These are phyloP conservation scores for Cotesia congregata DNA, from an alignment of 2,888 invertebrate species.

Conservation along the genomic window DNA sequence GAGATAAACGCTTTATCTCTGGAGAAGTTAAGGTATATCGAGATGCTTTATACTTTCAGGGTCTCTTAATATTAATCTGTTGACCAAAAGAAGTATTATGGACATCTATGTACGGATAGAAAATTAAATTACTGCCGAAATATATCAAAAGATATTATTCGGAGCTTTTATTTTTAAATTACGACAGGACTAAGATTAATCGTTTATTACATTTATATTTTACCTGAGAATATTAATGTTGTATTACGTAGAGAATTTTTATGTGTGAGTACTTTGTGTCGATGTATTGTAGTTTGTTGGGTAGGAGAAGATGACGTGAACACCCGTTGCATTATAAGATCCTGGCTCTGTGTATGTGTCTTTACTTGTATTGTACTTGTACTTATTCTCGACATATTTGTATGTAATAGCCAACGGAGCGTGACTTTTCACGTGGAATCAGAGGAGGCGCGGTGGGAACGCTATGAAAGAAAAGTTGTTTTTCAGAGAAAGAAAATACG, in stretches of 20 bases:
- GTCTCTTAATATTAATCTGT: not conserved
- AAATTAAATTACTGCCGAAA: conserved; percentile 17
- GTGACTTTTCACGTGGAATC: conserved; percentile 65
- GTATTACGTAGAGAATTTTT: too few species aligned
- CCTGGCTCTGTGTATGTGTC: conserved; percentile 49
- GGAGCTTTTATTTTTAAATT: not conserved
- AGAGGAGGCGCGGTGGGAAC: conserved; percentile 37
- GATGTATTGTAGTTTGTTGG: conserved; percentile 14
- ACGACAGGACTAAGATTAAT: conserved; percentile 30
- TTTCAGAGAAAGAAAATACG: conserved; percentile 26
- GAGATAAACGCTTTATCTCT: not conserved
- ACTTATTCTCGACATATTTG: not conserved
- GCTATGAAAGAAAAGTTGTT: conserved; percentile 24
- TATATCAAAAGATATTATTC: conserved; percentile 15
- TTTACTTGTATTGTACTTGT: too few species aligned
- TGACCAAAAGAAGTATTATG: not conserved
- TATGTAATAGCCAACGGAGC: conserved; percentile 58
- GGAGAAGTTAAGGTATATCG: not conserved
- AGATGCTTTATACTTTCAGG: not conserved
- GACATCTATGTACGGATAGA: not conserved
- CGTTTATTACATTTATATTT: conserved; percentile 12
- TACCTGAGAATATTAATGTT: not conserved
- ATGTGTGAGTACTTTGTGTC: not conserved
- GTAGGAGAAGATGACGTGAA: conserved; percentile 34
- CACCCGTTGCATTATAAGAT: conserved; percentile 59